Percentiles rank a stretch among this genome's conserved stretches.
Evolutionary conservation across 2,113 vertebrate species (phyloP).

Genomic region (Desmodus rotundus): DNA sequence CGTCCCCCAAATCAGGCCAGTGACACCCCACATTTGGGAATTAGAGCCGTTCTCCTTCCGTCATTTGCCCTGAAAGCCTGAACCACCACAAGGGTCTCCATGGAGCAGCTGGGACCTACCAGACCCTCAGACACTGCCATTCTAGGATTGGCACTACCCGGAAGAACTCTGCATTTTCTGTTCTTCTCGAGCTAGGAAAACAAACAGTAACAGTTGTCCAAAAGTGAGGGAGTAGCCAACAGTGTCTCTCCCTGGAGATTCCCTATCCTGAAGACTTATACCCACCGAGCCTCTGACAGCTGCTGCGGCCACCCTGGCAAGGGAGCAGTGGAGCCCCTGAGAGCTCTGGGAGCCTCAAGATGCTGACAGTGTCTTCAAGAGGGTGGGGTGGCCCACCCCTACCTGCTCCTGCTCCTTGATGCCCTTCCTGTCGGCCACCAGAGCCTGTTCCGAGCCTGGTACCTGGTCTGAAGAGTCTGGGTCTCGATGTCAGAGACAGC

Average conservation of each 20-base stretch:
- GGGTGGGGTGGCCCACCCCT: neutral
- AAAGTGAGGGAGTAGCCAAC: neutral
- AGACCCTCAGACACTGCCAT: neutral
- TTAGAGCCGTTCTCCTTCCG: neutral
- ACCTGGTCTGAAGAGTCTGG: neutral
- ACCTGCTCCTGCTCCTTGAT: neutral
- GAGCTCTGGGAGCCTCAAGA: neutral
- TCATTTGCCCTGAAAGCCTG: neutral
- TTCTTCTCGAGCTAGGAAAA: neutral
- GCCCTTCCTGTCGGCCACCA: neutral
- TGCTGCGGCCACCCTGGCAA: neutral
- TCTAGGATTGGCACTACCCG: neutral
- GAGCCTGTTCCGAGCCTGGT: neutral
- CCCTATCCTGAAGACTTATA: neutral
- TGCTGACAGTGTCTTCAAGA: neutral
- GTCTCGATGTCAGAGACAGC: neutral
- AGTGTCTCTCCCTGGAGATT: neutral
- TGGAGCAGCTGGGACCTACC: neutral
- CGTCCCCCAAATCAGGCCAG: neutral
- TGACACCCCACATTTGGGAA: neutral
- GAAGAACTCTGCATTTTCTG: neutral
- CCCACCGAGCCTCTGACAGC: neutral
- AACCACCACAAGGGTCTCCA: neutral
- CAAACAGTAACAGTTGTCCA: neutral
- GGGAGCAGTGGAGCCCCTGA: neutral